phyloP scores from a whole-genome alignment of 2,888 invertebrate genomes.

The Lacanobia oleracea region DNA sequence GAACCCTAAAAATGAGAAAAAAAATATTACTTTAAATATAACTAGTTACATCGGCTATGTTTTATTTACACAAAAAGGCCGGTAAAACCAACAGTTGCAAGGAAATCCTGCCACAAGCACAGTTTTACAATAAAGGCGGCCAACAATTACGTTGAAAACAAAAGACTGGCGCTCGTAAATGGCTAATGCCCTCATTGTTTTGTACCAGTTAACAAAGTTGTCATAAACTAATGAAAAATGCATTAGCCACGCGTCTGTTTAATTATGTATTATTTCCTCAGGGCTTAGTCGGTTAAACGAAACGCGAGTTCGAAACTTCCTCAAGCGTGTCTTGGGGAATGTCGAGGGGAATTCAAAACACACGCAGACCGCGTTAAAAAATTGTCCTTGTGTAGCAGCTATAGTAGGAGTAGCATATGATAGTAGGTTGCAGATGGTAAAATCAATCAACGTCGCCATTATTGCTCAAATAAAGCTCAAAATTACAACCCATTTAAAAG shows the following conservation, averaged over 20 bases:
- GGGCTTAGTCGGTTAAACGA: constrained; percentile 14
- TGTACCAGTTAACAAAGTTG: constrained; percentile 39
- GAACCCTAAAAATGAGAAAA: too few relatives aligned
- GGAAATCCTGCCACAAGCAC: constrained; percentile 20
- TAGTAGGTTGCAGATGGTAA: too few relatives aligned
- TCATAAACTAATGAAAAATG: constrained; percentile 49
- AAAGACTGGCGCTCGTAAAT: constrained; percentile 32
- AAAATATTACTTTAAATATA: background rate
- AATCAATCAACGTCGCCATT: background rate
- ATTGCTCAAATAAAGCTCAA: background rate
- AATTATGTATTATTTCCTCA: constrained; percentile 28
- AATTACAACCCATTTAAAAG: background rate
- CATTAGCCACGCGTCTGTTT: constrained; percentile 26
- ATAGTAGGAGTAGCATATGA: too few relatives aligned
- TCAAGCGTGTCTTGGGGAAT: constrained; percentile 18
- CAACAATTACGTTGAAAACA: constrained; percentile 33
- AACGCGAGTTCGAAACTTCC: constrained; percentile 21
- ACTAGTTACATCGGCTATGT: background rate
- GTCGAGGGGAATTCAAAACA: constrained; percentile 1
- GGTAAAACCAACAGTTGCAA: background rate
- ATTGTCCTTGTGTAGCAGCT: too few relatives aligned
- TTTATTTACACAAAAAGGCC: background rate
- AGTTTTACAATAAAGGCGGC: constrained; percentile 4
- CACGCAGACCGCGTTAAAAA: background rate
- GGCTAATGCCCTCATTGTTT: constrained; percentile 34